Base-by-base conservation (phyloP, 2,113 vertebrate genomes). In the Okapia johnstoni region DNA sequence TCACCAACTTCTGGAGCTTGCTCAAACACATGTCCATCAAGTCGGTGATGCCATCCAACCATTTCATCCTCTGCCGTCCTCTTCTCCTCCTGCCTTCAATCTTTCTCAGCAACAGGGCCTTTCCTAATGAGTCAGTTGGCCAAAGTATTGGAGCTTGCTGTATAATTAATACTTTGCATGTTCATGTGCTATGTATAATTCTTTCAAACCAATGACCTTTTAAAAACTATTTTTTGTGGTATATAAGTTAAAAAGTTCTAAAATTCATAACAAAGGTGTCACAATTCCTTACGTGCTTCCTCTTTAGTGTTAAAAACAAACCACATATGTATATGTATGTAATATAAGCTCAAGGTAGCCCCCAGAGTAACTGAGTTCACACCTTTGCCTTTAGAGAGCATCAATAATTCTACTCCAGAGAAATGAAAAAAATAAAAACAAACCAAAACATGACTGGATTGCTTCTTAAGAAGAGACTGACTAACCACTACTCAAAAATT, bases 301-400 rank as follows among this genome's bases (percentile, higher is more conserved):
- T 93, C 36, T 50, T 93, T 43, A 90, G 36, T 54, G 13, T 12
- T 77, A 81, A 81, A 96, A 85, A 84, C 30, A 40, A 8, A 33
- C 25, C 33, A 19, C 54, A 43, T 43, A 58, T 0, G 25, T 17
- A 79, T 11, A 63, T 25, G 63, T 28, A 54, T 50, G 54, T 79
- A 77, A 85, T 85, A 33, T 3, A 88, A 87, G n/a, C 25, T 90
- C 43, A 55, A 58, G 26, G 28, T 5, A 87, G 87, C 33, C 46
- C 70, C 36, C 70, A 73, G 43, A 55, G 19, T 36, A 90, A 60
- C 6, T 66, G n/a, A 96, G 36, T 79, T 93, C 19, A 2, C 33
- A 84, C 58, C 26, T 90, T 63, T 90, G 17, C 61, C 63, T 97
- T 95, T 81, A 95, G 36, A 95, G 0, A 95, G 83, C 54, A 97